Percentiles rank a stretch among this genome's conserved stretches.
Conservation (phyloP, 2,113 vertebrate genomes). For the Malurus cyaneus region DNA sequence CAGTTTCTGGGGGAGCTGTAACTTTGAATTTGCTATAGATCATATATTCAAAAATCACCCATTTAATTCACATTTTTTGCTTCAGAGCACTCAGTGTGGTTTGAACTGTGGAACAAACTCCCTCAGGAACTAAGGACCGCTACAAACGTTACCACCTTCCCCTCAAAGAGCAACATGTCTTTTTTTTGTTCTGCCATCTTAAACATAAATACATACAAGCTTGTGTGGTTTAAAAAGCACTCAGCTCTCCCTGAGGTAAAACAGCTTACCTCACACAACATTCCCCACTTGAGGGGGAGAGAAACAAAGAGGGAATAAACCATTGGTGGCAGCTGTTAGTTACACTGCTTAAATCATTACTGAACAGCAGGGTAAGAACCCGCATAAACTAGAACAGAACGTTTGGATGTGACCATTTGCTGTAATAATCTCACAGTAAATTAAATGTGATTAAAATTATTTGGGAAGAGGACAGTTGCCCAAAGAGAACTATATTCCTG, state of each 20-base stretch:
- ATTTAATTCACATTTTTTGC: slow-evolving; percentile 53
- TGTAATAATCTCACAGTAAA: slow-evolving; percentile 21
- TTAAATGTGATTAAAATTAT: neutral
- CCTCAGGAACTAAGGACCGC: slow-evolving; percentile 3
- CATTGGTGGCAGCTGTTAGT: slow-evolving; percentile 13
- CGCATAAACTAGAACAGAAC: neutral
- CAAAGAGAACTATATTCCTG: neutral
- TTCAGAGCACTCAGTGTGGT: slow-evolving; percentile 11
- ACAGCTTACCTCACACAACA: neutral
- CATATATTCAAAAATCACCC: slow-evolving; percentile 52
- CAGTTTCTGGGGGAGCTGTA: slow-evolving; percentile 39
- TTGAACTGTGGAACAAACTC: slow-evolving; percentile 55
- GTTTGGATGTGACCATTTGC: neutral
- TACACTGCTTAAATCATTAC: neutral
- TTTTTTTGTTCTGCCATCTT: slow-evolving; percentile 21
- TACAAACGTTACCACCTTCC: slow-evolving; percentile 1
- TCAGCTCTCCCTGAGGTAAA: neutral
- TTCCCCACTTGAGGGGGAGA: neutral
- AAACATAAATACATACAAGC: neutral
- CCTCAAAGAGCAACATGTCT: neutral
- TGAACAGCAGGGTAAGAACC: neutral
- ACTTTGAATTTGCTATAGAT: slow-evolving; percentile 46
- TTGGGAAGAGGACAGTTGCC: neutral
- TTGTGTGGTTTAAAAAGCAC: neutral
- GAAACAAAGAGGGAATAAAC: slow-evolving; percentile 21